Percentiles rank a stretch among this genome's conserved stretches.
These are phyloP conservation scores for Diplodus puntazzo DNA, from an alignment of 2,797 vertebrate genomes.

Conservation along the genomic window DNA sequence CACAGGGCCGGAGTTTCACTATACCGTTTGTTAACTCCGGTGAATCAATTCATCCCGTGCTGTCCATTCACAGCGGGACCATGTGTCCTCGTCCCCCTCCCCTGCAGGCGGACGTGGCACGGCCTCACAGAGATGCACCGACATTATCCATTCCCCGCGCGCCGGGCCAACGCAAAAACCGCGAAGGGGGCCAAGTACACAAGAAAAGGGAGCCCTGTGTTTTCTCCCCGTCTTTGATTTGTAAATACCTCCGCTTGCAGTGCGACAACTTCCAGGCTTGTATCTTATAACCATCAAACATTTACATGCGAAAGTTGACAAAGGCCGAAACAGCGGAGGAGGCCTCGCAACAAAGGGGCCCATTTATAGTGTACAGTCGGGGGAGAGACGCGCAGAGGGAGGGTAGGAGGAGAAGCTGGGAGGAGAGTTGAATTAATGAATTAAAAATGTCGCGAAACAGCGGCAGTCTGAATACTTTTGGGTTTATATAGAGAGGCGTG, in stretches of 20 bases:
- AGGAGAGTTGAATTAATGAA: conserved; percentile 86
- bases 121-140: conserved; percentile 70
- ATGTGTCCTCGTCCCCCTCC: conserved; percentile 45
- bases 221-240: conserved; percentile 57
- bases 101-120: conserved; percentile 74
- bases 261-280: conserved; percentile 77
- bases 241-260: conserved; percentile 68
- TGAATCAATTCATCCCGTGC: conserved; percentile 42
- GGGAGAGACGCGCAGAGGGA: conserved; percentile 61
- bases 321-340: conserved; percentile 83
- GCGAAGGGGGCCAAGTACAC: conserved; percentile 47
- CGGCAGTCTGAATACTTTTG: conserved; percentile 71
- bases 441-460: conserved; percentile 82
- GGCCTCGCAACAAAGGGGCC: conserved; percentile 81
- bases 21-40: conserved; percentile 5
- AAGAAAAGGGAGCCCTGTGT: conserved; percentile 48
- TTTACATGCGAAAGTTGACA: conserved; percentile 85
- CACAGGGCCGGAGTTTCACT: conserved; percentile 4
- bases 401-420: conserved; percentile 79
- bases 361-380: conserved; percentile 80
- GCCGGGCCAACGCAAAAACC: conserved; percentile 55
- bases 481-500: conserved; percentile 76
- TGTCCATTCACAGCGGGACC: conserved; percentile 51
- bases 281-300: conserved; percentile 81
- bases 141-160: conserved; percentile 68